A percentile compares a stretch with the other conserved stretches of the same genome.
These are phyloP conservation scores for Diarsia dahlii DNA, from an alignment of 2,888 invertebrate genomes.

Conservation along the genomic window DNA sequence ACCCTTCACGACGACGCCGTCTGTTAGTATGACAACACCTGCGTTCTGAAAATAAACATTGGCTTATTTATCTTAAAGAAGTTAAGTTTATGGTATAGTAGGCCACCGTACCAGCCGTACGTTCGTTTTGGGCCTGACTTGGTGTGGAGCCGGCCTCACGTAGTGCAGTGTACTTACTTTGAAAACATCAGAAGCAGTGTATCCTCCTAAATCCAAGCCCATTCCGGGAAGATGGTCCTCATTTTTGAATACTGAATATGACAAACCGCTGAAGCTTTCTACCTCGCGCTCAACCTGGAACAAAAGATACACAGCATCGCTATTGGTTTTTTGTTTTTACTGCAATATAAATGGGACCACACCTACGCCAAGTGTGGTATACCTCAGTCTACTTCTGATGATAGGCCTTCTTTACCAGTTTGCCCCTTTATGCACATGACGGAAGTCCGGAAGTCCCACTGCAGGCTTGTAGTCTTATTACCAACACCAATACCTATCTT, in stretches of 20 bases:
- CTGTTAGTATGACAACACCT: constrained; percentile 94
- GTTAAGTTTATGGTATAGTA: not conserved
- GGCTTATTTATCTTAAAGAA: not conserved
- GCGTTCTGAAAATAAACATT: constrained; percentile 92
- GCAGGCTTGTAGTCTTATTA: not conserved
- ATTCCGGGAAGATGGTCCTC: constrained; percentile 83
- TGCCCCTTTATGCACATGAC: not conserved
- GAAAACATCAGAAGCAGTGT: constrained; percentile 83
- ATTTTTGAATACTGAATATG: constrained; percentile 84
- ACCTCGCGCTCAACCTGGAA: constrained; percentile 87
- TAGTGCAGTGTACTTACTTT: constrained; percentile 71
- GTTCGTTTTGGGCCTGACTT: not conserved
- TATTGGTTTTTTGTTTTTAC: not conserved
- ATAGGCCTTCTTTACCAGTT: not conserved
- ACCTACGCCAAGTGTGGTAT: not conserved
- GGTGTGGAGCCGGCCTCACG: not conserved
- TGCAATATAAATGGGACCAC: not conserved
- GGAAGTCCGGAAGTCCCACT: not conserved
- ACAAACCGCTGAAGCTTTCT: constrained; percentile 85
- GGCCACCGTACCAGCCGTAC: not conserved
- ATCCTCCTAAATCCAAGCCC: constrained; percentile 85
- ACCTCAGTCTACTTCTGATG: not conserved
- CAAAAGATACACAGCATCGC: not conserved
- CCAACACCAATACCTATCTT: not conserved
- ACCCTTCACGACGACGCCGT: constrained; percentile 92